phyloP scores from a whole-genome alignment of 2,888 invertebrate genomes.

The Steinernema carpocapsae region DNA sequence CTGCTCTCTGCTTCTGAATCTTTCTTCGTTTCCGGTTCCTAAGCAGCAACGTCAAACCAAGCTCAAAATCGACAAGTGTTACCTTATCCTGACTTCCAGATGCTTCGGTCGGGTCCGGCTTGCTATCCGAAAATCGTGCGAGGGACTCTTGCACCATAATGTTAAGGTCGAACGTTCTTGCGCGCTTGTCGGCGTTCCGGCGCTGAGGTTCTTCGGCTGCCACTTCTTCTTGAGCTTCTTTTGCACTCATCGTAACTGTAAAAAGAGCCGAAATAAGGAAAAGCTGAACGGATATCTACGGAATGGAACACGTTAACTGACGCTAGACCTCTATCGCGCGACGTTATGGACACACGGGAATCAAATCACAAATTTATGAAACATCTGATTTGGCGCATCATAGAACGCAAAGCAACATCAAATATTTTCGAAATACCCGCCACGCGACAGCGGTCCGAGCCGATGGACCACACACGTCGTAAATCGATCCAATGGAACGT shows the following conservation, averaged over 20 bases:
- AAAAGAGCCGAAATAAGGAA: background rate
- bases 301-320: too few species aligned
- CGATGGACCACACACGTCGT: too few species aligned
- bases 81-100: slow-evolving; percentile 35
- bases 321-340: too few species aligned
- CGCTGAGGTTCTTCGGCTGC: slow-evolving; percentile 5
- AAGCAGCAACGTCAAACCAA: slow-evolving; percentile 5
- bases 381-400: too few species aligned
- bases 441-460: too few species aligned
- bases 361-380: too few species aligned
- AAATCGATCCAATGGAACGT: too few species aligned
- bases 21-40: slow-evolving; percentile 34
- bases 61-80: slow-evolving; percentile 28
- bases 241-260: background rate
- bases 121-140: background rate
- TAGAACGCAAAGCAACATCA: too few species aligned
- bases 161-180: slow-evolving; percentile 59
- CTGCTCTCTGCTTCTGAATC: slow-evolving; percentile 34
- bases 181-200: slow-evolving; percentile 55
- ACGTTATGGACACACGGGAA: too few species aligned
- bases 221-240: too few species aligned
- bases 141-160: slow-evolving; percentile 55
- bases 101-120: slow-evolving; percentile 37
- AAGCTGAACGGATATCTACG: too few species aligned
- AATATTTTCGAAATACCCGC: too few species aligned